Conservation (phyloP, 2,113 vertebrate species). For the Lates calcarifer region DNA sequence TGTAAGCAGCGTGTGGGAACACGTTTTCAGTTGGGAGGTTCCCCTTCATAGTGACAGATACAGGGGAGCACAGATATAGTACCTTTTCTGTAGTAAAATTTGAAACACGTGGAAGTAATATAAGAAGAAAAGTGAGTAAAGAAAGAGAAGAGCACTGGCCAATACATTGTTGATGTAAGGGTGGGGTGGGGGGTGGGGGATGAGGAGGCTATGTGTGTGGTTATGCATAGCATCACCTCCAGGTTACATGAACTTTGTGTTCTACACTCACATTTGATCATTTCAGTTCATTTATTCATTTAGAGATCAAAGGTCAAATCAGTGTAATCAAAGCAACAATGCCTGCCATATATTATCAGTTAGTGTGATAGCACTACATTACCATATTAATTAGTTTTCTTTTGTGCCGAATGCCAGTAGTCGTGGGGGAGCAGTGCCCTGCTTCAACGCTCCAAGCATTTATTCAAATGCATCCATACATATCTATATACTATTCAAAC, state of each 20-base stretch:
- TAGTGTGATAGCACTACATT: constrained; percentile 62
- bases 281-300: constrained; percentile 64
- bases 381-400: constrained; percentile 78
- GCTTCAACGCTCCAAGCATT: constrained; percentile 40
- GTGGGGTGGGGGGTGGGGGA: not conserved
- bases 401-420: constrained; percentile 69
- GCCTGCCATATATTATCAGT: constrained; percentile 60
- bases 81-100: not conserved
- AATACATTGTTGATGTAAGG: too few species aligned
- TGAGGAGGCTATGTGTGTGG: not conserved
- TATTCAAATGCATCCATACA: constrained; percentile 63
- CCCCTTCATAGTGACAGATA: too few species aligned
- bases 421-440: constrained; percentile 21
- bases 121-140: not conserved
- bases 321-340: constrained; percentile 67
- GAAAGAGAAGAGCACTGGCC: too few species aligned
- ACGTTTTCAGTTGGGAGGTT: not conserved
- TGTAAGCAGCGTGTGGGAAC: not conserved
- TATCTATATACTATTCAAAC: constrained; percentile 66
- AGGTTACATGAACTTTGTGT: constrained; percentile 24
- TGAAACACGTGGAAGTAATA: not conserved
- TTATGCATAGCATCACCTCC: constrained; percentile 9
- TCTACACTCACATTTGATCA: constrained; percentile 57
- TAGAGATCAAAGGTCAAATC: constrained; percentile 70
- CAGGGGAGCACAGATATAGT: not conserved